Conservation (phyloP, 2,888 invertebrate genomes). For the Drosophila pegasa region DNA sequence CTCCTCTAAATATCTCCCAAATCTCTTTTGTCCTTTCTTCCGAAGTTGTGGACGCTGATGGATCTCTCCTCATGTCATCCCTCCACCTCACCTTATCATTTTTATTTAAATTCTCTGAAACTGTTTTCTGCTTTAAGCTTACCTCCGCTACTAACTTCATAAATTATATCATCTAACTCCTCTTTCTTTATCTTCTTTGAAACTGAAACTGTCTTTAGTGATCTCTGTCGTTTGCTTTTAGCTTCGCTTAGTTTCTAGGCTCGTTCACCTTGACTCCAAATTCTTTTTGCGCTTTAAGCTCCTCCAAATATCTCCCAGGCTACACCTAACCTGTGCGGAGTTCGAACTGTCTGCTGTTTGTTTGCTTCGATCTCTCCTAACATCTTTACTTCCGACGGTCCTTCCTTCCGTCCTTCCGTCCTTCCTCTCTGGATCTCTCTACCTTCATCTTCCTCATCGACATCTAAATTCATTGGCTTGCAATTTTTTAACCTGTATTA, state of each 20-base stretch:
- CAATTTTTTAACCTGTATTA: constrained; percentile 12
- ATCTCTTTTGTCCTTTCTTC: no score
- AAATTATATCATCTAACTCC: no score
- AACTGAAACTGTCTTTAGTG: no score
- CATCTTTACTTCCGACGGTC: no score
- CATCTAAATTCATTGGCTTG: constrained; percentile 18
- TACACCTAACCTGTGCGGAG: background rate
- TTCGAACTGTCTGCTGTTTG: no score
- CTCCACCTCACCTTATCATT: no score
- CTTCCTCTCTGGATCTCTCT: background rate
- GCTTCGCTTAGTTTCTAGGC: background rate
- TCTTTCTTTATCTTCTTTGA: no score
- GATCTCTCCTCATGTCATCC: no score
- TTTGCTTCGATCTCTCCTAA: background rate
- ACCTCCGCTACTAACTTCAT: background rate
- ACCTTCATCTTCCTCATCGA: background rate
- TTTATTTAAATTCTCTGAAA: no score
- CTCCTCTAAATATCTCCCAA: no score
- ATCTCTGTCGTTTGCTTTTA: no score
- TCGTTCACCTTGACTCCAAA: constrained; percentile 2
- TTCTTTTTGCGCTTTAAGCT: background rate
- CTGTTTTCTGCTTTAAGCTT: constrained; percentile 20
- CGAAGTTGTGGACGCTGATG: no score
- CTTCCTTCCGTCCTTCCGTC: background rate
- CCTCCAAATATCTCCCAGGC: background rate